Base-by-base conservation (phyloP, 2,888 invertebrate genomes). In the Eledone cirrhosa region DNA sequence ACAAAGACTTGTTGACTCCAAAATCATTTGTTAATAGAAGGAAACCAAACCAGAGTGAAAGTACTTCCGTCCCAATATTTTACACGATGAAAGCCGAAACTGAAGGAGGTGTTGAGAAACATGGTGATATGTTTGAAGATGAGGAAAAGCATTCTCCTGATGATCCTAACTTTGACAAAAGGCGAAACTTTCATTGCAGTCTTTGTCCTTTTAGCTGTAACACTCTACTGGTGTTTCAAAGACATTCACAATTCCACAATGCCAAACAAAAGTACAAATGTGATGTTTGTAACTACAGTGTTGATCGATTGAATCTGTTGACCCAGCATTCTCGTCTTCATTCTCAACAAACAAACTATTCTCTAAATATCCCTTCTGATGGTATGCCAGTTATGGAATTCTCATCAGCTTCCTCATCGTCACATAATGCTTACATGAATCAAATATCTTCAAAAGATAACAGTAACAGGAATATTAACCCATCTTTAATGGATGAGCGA, bases 171-270 rank as follows among this genome's bases (percentile, higher is more conserved):
- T 81, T 78, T 59, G 83, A 82, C 31, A 78, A 72, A 41, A 41
- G 33, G n/a, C 27, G 81, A 41, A 82, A 76, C 31, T 83, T 83
- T 81, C 82, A 83, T 78, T 85, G 83, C 74, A 81, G 83, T 22
- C 77, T 83, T 29, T 87, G 87, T 80, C 87, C 87, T 22, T 87
- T 83, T 79, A 84, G 83, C 69, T 84, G 84, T 77, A 84, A 84
- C 79, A 84, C 86, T 47, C 79, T 78, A 48, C 80, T 80, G 63
- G 88, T 87, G 72, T 85, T 82, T 77, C 80, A 82, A 69, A 86
- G 85, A 77, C 87, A 88, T 82, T 74, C 80, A 29, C 80, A 82
- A 27, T 82, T 84, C n/a, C 86, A 86, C 80, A 83, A 82, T 31
- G 65, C 79, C 4, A 69, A 53, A 22, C 78, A 81, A 72, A 82